Conservation (phyloP, 2,113 vertebrate species). For the Nothoprocta pentlandii region DNA sequence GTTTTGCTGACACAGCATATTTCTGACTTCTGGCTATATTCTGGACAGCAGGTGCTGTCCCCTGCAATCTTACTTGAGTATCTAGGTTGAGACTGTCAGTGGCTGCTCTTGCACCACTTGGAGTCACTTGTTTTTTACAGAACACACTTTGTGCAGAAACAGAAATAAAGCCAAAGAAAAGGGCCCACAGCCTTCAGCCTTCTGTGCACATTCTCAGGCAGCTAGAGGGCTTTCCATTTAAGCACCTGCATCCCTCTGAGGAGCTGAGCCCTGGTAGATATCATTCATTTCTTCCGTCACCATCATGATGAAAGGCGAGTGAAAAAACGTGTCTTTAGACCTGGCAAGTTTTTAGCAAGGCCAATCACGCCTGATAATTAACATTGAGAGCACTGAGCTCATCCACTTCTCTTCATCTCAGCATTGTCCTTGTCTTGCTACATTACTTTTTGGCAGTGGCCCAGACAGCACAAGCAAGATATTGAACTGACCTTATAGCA, state of each 20-base stretch:
- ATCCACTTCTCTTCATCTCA: constrained; percentile 43
- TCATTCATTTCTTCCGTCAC: not conserved
- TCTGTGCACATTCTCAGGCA: fast-evolving
- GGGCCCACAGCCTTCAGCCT: not conserved
- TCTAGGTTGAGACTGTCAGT: not conserved
- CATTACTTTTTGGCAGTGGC: constrained; percentile 55
- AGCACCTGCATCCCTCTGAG: not conserved
- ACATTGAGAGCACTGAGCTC: constrained; percentile 37
- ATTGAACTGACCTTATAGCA: constrained; percentile 49
- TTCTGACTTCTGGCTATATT: not conserved
- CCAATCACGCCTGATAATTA: constrained; percentile 39
- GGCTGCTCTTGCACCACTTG: not conserved
- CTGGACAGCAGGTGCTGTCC: not conserved
- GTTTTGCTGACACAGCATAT: not conserved
- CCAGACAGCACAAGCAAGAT: constrained; percentile 44
- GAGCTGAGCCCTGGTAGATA: not conserved
- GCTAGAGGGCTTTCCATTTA: not conserved
- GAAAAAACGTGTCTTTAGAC: not conserved
- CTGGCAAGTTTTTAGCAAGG: constrained; percentile 24
- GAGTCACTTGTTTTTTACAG: not conserved
- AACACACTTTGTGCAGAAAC: not conserved
- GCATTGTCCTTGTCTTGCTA: constrained; percentile 49
- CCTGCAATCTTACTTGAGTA: not conserved
- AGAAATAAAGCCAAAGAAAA: not conserved
- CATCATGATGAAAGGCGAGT: not conserved